Evolutionary conservation across 2,888 invertebrate genomes (phyloP), one percentile per base, ranked within the genome.

Genomic region (Noctua fimbriata): DNA sequence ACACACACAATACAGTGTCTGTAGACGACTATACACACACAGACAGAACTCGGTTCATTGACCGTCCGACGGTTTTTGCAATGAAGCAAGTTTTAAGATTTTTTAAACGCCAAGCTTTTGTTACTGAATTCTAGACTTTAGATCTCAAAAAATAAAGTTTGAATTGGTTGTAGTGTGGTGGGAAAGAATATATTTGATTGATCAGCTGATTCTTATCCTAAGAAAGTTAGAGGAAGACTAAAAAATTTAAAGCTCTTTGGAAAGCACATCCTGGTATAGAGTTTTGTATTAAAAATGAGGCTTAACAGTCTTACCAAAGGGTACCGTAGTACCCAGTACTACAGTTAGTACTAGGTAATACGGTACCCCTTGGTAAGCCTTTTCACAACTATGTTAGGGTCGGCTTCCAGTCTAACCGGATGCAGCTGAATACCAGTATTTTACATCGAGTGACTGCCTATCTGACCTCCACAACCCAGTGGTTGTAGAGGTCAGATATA

Each of bases 31-130:
- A 7, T 7, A 67, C 81, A 79, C 88, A 87, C 89, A 91, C 82
- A 83, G 55, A 73, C 21, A 75, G 24, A 52, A 4, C 66, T 44
- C 41, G 87, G 94, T 92, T 93, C 93, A 89, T 86, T 90, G 94
- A 93, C 94, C 93, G 92, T 78, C 87, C 78, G 81, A 83, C 89
- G 87, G 89, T 92, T 93, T 94, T 93, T 93, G 93, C 93, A 91
- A 91, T 81, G 84, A 82, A 85, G 66, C 66, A 83, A 90, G 85
- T 85, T 85, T 87, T 86, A 78, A 71, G 82, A 74, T 32, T 88
- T 89, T 77, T 83, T 36, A 60, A 73, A 72, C 73, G 73, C 63
- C 6, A 12, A 80, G 70, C 65, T 73, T 82, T 86, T 81, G 58
- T 21, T 60, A 21, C 18, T 1, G 55, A 14, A 85, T 28, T 82